A percentile compares a stretch with the other conserved stretches of the same genome.
phyloP scores from a whole-genome alignment of 2,113 vertebrate genomes.

The Gambusia holbrooki region DNA sequence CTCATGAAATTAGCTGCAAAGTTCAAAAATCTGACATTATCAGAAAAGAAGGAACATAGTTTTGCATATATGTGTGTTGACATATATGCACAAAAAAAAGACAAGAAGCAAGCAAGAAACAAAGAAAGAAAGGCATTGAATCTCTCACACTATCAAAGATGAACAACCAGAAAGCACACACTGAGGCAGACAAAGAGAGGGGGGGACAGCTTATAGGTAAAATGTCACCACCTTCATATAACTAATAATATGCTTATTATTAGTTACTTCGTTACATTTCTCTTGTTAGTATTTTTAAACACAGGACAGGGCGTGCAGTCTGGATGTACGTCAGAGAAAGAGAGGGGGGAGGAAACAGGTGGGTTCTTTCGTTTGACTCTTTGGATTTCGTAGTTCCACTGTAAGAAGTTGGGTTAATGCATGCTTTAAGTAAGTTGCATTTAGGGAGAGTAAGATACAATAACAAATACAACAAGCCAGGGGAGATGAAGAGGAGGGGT shows the following conservation, averaged over 20 bases:
- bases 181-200: constrained; percentile 75
- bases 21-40: constrained; percentile 68
- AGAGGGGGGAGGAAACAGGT: constrained; percentile 79
- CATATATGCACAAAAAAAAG: constrained; percentile 77
- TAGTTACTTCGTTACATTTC: constrained; percentile 72
- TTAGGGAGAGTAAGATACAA: constrained; percentile 94
- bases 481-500: constrained; percentile 56
- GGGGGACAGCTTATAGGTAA: constrained; percentile 79
- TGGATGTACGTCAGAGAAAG: constrained; percentile 91
- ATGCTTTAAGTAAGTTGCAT: constrained; percentile 99
- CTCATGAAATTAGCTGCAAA: constrained; percentile 62
- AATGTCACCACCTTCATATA: constrained; percentile 79
- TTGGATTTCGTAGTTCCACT: constrained; percentile 86
- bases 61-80: constrained; percentile 76
- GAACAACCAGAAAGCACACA: constrained; percentile 91
- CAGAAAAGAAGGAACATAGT: constrained; percentile 68
- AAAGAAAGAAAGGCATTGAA: constrained; percentile 75
- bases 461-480: constrained; percentile 88
- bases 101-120: constrained; percentile 63
- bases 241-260: constrained; percentile 84
- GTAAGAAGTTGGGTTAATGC: constrained; percentile 82
- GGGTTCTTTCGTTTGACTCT: constrained; percentile 65
- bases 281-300: constrained; percentile 79
- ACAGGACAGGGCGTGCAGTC: constrained; percentile 88
- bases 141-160: constrained; percentile 86